Conservation (phyloP, 2,888 invertebrate genomes). For the Epirrhoe tristata region DNA sequence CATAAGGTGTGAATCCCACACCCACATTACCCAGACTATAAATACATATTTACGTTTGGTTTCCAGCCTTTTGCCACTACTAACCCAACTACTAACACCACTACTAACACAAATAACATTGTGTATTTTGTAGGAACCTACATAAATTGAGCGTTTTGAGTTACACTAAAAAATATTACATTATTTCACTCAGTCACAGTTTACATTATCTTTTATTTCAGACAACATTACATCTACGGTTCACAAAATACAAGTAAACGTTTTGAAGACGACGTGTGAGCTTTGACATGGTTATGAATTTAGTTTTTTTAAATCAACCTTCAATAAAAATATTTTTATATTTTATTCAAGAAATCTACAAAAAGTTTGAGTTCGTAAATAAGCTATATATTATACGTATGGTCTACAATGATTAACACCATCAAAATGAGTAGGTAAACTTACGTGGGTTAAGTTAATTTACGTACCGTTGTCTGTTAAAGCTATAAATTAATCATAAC, state of each 20-base stretch:
- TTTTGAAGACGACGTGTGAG: too few relatives aligned
- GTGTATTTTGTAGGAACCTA: background rate
- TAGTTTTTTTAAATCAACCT: too few relatives aligned
- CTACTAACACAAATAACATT: background rate
- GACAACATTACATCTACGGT: too few relatives aligned
- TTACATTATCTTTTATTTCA: too few relatives aligned
- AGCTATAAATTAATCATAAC: constrained; percentile 59
- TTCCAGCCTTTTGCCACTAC: constrained; percentile 4
- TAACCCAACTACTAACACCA: background rate
- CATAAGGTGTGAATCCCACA: background rate
- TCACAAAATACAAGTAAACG: too few relatives aligned
- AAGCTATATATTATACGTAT: background rate
- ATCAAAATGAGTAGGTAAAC: background rate
- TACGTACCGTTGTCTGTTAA: constrained; percentile 37
- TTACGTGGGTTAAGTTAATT: constrained; percentile 12
- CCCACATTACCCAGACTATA: background rate
- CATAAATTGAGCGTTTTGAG: background rate
- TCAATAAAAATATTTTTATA: background rate
- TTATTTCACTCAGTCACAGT: too few relatives aligned
- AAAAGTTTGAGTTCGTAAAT: too few relatives aligned
- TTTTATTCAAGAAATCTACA: background rate
- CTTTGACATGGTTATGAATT: too few relatives aligned
- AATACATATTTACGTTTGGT: constrained; percentile 6
- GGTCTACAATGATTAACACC: background rate
- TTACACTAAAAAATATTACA: background rate